Evolutionary conservation across 2,113 vertebrate genomes (phyloP).

Genomic region (Solea senegalensis): DNA sequence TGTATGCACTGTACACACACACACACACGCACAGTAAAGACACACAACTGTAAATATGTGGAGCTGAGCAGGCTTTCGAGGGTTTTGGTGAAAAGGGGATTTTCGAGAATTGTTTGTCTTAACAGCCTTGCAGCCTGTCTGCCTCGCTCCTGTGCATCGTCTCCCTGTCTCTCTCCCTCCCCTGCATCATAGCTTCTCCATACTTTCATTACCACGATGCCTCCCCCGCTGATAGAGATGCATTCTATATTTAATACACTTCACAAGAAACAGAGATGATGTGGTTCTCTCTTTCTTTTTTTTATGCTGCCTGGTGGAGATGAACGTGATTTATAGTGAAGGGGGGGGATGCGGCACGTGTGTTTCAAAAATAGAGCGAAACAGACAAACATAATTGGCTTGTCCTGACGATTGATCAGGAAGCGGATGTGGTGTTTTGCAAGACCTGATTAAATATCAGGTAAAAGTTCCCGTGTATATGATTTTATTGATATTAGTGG

Average conservation of each 20-base stretch:
- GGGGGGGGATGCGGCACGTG: neutral
- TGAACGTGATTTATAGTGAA: neutral
- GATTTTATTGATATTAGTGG: too few relatives aligned
- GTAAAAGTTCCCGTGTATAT: too few relatives aligned
- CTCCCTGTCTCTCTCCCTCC: neutral
- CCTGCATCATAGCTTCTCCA: slow-evolving; percentile 13
- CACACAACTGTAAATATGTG: slow-evolving; percentile 3
- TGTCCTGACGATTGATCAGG: too few relatives aligned
- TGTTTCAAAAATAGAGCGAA: neutral
- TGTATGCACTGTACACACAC: neutral
- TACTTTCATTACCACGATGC: slow-evolving; percentile 12
- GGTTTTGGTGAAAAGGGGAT: slow-evolving; percentile 21
- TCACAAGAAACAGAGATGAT: neutral
- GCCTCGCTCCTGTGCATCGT: slow-evolving; percentile 8
- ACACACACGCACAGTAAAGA: neutral
- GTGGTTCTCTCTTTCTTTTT: slow-evolving; percentile 1
- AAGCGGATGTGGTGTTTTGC: too few relatives aligned
- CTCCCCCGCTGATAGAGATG: slow-evolving; percentile 8
- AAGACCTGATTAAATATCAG: too few relatives aligned
- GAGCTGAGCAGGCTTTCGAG: slow-evolving; percentile 14
- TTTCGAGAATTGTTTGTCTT: slow-evolving; percentile 23
- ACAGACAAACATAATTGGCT: neutral
- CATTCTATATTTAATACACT: slow-evolving; percentile 30
- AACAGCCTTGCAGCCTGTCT: slow-evolving; percentile 20
- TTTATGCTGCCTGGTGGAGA: neutral